Percentiles rank a stretch among this genome's conserved stretches.
Conservation (phyloP, 1,140 invertebrate genomes). For the Euwallacea similis region DNA sequence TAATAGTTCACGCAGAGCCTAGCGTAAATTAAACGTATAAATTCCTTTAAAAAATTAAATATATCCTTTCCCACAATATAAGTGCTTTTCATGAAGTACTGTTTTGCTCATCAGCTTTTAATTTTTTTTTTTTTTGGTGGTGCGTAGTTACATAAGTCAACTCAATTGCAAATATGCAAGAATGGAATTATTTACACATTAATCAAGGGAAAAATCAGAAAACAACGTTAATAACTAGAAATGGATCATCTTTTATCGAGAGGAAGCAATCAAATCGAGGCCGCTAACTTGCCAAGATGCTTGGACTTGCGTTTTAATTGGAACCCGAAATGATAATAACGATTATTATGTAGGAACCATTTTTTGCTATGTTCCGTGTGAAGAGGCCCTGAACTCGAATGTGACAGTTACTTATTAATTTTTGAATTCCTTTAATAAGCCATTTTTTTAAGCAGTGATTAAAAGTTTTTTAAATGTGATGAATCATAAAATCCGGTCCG, state of each 20-base stretch:
- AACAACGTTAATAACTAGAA: neutral
- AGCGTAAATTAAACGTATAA: neutral
- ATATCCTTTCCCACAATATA: no score
- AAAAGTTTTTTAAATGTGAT: no score
- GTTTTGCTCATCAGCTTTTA: no score
- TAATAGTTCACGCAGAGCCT: constrained; percentile 3
- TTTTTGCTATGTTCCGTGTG: neutral
- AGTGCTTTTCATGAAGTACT: no score
- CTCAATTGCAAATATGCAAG: no score
- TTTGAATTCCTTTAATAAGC: neutral
- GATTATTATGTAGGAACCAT: constrained; percentile 1
- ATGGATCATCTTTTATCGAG: neutral
- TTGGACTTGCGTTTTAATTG: neutral
- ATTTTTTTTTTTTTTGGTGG: no score
- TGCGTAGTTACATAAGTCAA: no score
- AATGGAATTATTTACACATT: no score
- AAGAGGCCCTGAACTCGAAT: neutral
- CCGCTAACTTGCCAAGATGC: neutral
- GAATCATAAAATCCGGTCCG: no score
- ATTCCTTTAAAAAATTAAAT: no score
- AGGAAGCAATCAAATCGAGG: constrained; percentile 9
- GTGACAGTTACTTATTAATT: neutral
- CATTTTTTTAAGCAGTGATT: no score
- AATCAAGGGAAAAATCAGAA: neutral
- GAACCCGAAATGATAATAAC: constrained; percentile 1